Conservation (phyloP, 2,797 vertebrate species). For the Coluber constrictor region DNA sequence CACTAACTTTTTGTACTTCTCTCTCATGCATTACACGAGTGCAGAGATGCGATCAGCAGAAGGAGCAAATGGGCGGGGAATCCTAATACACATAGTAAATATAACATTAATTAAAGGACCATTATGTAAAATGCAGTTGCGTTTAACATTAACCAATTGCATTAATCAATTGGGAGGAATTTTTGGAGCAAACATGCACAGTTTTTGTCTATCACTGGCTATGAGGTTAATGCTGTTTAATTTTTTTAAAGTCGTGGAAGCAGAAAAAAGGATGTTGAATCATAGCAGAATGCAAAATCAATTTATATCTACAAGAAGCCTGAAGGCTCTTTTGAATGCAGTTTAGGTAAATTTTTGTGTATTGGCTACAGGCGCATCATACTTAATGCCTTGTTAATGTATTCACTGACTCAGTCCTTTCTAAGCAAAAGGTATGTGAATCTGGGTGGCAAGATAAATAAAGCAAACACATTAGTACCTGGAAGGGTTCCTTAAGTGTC, state of each 20-base stretch:
- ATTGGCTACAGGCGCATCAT: neutral
- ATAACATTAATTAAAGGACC: neutral
- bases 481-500: neutral
- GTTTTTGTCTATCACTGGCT: neutral
- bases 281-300: neutral
- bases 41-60: slow-evolving; percentile 16
- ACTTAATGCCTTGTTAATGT: neutral
- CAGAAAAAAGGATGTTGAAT: neutral
- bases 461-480: neutral
- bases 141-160: neutral
- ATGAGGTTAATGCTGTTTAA: neutral
- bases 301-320: neutral
- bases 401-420: neutral
- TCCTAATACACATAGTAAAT: neutral
- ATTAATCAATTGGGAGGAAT: slow-evolving; percentile 35
- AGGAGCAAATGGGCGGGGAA: neutral
- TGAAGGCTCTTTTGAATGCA: neutral
- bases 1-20: slow-evolving; percentile 12
- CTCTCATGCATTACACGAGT: slow-evolving; percentile 46
- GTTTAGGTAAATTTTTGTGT: neutral
- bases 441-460: neutral
- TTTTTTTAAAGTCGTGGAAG: neutral
- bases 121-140: neutral
- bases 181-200: slow-evolving; percentile 26
- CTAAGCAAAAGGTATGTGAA: neutral